Conservation (phyloP, 2,113 vertebrate genomes). For the Alces alces region DNA sequence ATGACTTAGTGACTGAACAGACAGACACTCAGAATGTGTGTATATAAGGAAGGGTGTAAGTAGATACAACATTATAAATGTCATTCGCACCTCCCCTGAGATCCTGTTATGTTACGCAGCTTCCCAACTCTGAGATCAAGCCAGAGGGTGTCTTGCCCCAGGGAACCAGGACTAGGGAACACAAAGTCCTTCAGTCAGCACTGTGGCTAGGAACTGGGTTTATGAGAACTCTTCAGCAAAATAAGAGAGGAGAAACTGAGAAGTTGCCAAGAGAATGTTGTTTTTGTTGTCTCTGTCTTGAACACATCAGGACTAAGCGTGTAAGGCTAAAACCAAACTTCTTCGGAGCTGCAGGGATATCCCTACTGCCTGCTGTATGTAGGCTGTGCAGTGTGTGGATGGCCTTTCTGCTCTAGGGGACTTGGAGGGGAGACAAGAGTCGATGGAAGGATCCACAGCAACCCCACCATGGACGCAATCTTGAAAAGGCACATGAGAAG, state of each 20-base stretch:
- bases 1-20: neutral
- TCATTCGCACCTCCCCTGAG: neutral
- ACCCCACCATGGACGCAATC: accelerated
- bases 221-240: neutral
- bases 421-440: neutral
- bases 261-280: neutral
- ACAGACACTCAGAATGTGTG: neutral
- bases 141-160: too few relatives aligned
- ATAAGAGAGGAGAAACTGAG: neutral
- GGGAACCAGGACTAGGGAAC: neutral
- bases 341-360: neutral
- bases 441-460: neutral
- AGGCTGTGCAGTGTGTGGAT: accelerated
- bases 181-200: neutral
- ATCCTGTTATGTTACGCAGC: neutral
- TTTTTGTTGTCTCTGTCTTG: neutral
- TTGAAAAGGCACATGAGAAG: neutral
- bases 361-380: neutral
- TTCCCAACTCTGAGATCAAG: neutral
- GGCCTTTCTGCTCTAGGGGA: neutral
- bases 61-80: neutral
- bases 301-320: neutral
- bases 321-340: too few relatives aligned
- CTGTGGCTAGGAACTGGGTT: neutral
- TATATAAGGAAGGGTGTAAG: neutral